Evolutionary conservation across 2,888 invertebrate species (phyloP), one percentile per base, ranked within the genome.

Genomic region (Pristionchus entomophagus): DNA sequence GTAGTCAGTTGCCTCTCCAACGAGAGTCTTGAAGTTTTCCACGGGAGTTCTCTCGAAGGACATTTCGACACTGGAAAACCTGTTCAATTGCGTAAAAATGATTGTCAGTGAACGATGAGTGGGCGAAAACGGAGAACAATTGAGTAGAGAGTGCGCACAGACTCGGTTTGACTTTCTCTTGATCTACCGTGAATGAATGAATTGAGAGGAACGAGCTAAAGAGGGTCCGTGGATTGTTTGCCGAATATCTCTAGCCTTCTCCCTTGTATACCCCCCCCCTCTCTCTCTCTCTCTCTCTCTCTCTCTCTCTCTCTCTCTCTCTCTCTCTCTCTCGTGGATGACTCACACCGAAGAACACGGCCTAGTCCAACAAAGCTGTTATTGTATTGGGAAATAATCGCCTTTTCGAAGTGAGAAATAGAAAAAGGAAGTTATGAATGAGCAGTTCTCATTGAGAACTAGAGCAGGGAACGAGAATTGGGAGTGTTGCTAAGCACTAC

Each of bases 1-100:
- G 53, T 88, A 80, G 14, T 88, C 73, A 35, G 85, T 29, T 14
- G 77, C 35, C 22, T 73, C 73, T 8, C n/a, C 29, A 17, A 85
- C 56, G 14, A 53, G 77, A 17, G 6, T 35, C 83, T 84, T 84
- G 83, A 65, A 84, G 35, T 62, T 17, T 32, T 49, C 22, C 14
- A 65, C 62, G 83, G 83, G 32, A 19, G 32, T 41, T 38, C 5
- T 49, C 22, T 84, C 83, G 65, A 84, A 65, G 1, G 83, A 65
- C 83, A 84, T 84, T 59, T 59, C 41, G 56, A 59, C n/a, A 41
- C 73, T 73, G 73, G 6, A 73, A 45, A 41, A 73, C 65, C 35
- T 35, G 41, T 38, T 38, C 73, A 45, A 26, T 8, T 17, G 38
- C 32, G 69, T 45, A 41, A 73, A 73, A 73, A 65, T 65, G 35